Base-by-base conservation (phyloP, 2,888 invertebrate species). In the Acleris sparsana region DNA sequence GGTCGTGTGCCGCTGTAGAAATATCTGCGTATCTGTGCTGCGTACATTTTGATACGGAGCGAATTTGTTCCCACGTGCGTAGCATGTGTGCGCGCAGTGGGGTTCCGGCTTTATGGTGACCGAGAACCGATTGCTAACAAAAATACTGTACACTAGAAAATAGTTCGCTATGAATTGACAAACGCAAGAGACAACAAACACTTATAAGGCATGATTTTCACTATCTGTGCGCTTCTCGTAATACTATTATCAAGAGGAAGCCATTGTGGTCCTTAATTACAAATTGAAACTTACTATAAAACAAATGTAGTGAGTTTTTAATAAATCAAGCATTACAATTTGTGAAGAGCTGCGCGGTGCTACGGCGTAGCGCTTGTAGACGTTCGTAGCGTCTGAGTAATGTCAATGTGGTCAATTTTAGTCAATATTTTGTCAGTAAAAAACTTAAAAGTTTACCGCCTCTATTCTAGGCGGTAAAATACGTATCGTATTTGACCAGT, bases 191-290 rank as follows among this genome's bases (percentile, higher is more conserved):
- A 65, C 62, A 66, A 55, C 59, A 58, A 71, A 69, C 68, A 68
- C 48, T 60, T 48, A 71, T 67, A 71, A 71, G 71, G 71, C 70
- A 71, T 33, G 33, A 61, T 53, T 39, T 57, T 67, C 60, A 57
- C 48, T 52, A 62, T 60, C 52, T 66, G 66, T 66, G 66, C 66
- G 66, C 62, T 56, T 66, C 48, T 53, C 48, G 13, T 39, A 57
- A 56, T 52, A 55, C n/a, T 62, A 62, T 18, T 46, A 62, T 39
- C 52, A 62, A 61, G 56, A 52, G 44, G 51, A 66, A 62, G 51
- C 20, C 20, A 61, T 64, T 60, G 53, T 44, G 60, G 55, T 60
- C 64, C 64, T 48, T 48, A 60, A 53, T 29, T 43, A 13, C 13
- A 49, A 55, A 43, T 53, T 51, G 25, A 13, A 51, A 49, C 46